Evolutionary conservation across 2,113 vertebrate genomes (phyloP).

Genomic region (Apaloderma vittatum): DNA sequence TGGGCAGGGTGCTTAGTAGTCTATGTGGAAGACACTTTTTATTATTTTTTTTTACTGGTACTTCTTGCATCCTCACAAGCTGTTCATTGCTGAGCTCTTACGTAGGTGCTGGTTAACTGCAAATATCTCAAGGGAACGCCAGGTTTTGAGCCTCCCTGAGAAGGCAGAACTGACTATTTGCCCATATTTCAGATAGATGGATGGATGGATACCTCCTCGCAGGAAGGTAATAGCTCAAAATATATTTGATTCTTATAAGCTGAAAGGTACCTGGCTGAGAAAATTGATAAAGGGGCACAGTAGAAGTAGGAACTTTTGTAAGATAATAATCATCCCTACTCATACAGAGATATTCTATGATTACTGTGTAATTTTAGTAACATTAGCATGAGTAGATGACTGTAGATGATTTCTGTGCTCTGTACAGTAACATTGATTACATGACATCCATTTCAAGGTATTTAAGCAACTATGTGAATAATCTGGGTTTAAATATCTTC

Average conservation of each 20-base stretch:
- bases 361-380: background rate
- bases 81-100: background rate
- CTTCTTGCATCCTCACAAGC: background rate
- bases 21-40: background rate
- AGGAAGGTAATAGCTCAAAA: background rate
- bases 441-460: background rate
- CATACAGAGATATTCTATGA: background rate
- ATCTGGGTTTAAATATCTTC: background rate
- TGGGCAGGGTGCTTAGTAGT: background rate
- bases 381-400: background rate
- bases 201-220: background rate
- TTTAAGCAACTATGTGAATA: background rate
- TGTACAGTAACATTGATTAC: background rate
- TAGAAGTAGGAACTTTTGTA: background rate
- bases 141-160: background rate
- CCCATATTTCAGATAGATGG: background rate
- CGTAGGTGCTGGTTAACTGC: background rate
- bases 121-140: background rate
- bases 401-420: background rate
- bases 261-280: background rate
- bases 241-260: background rate
- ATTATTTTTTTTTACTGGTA: background rate
- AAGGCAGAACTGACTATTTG: background rate
- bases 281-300: background rate
- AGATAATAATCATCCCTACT: background rate